Percentiles rank a stretch among this genome's conserved stretches.
phyloP scores from a whole-genome alignment of 2,797 vertebrate genomes.

The Pyrocephalus nanus region DNA sequence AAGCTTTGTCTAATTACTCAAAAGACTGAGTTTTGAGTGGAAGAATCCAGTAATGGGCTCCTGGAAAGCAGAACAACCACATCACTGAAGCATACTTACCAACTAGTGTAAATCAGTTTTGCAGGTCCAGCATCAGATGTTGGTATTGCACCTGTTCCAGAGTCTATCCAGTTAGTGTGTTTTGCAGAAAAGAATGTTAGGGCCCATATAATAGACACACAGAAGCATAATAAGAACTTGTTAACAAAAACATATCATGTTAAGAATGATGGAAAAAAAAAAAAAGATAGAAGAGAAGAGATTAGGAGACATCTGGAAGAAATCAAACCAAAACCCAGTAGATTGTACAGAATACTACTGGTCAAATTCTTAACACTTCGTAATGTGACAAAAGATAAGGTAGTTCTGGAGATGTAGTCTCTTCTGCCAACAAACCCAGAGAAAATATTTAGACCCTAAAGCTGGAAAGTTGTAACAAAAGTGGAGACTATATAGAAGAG shows the following conservation, averaged over 20 bases:
- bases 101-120: neutral
- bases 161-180: neutral
- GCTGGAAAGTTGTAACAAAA: neutral
- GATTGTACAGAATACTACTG: neutral
- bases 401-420: neutral
- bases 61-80: neutral
- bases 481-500: neutral
- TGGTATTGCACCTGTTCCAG: neutral
- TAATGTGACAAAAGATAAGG: neutral
- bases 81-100: neutral
- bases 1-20: neutral
- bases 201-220: neutral
- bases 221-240: neutral
- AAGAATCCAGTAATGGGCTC: neutral
- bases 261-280: neutral
- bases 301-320: neutral
- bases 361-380: neutral
- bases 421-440: fast-evolving
- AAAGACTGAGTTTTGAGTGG: neutral
- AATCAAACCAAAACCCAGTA: neutral
- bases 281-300: neutral
- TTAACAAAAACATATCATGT: neutral
- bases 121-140: neutral
- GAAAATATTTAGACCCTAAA: neutral
- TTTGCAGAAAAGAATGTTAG: neutral